Evolutionary conservation across 2,113 vertebrate genomes (phyloP).

Genomic region (Sporophila hypoxantha): DNA sequence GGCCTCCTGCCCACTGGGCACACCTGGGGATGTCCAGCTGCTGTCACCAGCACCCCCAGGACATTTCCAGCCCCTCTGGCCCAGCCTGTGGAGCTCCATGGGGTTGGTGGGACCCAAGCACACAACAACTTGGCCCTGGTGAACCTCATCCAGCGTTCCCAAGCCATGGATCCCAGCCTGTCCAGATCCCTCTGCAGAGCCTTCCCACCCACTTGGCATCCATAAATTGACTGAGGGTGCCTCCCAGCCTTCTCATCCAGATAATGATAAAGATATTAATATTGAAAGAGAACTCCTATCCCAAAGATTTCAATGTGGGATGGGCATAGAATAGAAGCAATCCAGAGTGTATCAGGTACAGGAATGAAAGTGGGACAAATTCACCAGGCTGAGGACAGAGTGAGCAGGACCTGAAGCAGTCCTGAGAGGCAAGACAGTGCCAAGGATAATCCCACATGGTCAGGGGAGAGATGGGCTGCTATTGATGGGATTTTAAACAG

Average conservation of each 20-base stretch:
- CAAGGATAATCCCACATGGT: neutral
- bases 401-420: neutral
- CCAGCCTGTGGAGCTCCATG: neutral
- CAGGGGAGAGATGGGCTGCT: neutral
- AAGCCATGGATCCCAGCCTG: neutral
- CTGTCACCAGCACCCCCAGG: neutral
- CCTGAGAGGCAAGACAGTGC: neutral
- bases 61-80: neutral
- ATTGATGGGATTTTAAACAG: neutral
- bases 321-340: neutral
- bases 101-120: neutral
- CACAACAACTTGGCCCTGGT: too few relatives aligned
- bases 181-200: neutral
- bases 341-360: neutral
- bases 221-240: neutral
- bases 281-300: neutral
- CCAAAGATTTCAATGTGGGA: neutral
- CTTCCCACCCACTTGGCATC: neutral
- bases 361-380: neutral
- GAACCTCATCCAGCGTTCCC: neutral
- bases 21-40: neutral
- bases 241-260: neutral
- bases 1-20: neutral
- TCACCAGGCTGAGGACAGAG: neutral
- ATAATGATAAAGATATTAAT: neutral